Conservation (phyloP, 2,888 invertebrate genomes). For the Monopis laevigella region DNA sequence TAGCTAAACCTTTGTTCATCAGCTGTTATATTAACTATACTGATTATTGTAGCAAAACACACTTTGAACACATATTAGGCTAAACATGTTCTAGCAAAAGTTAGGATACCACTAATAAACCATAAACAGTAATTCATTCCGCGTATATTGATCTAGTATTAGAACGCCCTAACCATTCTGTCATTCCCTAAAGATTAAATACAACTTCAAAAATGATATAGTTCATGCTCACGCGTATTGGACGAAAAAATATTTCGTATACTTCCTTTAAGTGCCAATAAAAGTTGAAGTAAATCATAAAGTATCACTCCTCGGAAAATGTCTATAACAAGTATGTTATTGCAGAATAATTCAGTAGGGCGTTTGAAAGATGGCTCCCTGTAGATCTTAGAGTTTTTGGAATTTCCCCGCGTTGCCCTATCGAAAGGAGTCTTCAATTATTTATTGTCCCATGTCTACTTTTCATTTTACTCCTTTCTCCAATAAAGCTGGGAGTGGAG, state of each 20-base stretch:
- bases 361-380: slow-evolving; percentile 60
- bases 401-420: slow-evolving; percentile 50
- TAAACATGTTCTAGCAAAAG: too few relatives aligned
- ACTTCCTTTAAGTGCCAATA: slow-evolving; percentile 67
- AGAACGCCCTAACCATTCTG: too few relatives aligned
- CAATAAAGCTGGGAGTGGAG: slow-evolving; percentile 27
- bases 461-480: slow-evolving; percentile 63
- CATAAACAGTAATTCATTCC: too few relatives aligned
- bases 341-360: slow-evolving; percentile 66
- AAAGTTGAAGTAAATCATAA: slow-evolving; percentile 68
- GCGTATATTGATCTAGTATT: too few relatives aligned
- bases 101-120: too few relatives aligned
- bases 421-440: slow-evolving; percentile 60
- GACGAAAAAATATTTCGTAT: slow-evolving; percentile 63
- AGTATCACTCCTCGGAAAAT: slow-evolving; percentile 63
- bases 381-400: slow-evolving; percentile 40
- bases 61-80: too few relatives aligned
- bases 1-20: too few relatives aligned
- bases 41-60: too few relatives aligned
- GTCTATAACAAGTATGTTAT: slow-evolving; percentile 68
- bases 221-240: slow-evolving; percentile 53
- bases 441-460: slow-evolving; percentile 67
- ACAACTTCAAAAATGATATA: slow-evolving; percentile 52
- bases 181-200: too few relatives aligned
- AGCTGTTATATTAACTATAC: too few relatives aligned